phyloP scores from a whole-genome alignment of 2,888 invertebrate species.

The Cantharis flavilabris region DNA sequence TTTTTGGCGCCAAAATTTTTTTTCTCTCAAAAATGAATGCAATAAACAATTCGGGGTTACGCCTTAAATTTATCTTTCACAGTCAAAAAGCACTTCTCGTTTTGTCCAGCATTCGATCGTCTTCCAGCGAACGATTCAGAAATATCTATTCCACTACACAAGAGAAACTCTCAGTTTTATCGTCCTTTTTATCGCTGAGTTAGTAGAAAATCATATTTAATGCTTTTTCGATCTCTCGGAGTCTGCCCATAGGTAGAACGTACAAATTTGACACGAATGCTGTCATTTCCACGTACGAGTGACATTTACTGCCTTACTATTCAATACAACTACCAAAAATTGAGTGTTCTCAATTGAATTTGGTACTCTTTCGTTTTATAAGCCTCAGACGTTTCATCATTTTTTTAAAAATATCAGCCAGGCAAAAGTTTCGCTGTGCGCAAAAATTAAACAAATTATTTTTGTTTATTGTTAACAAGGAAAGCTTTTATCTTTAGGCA shows the following conservation, averaged over 20 bases:
- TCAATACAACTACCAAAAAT: slow-evolving; percentile 19
- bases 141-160: slow-evolving; percentile 19
- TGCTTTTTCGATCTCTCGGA: slow-evolving; percentile 22
- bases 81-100: slow-evolving; percentile 7
- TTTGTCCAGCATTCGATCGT: slow-evolving; percentile 17
- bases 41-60: not conserved
- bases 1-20: not conserved
- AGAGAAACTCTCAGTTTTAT: slow-evolving; percentile 22
- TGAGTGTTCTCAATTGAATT: not conserved
- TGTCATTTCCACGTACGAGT: slow-evolving; percentile 16
- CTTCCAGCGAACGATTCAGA: slow-evolving; percentile 1
- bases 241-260: slow-evolving; percentile 9
- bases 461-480: too few species aligned
- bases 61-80: not conserved
- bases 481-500: not conserved
- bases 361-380: not conserved
- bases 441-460: too few species aligned
- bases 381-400: not conserved
- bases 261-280: slow-evolving; percentile 14
- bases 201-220: slow-evolving; percentile 30
- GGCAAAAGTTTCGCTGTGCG: too few species aligned
- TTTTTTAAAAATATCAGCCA: not conserved
- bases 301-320: slow-evolving; percentile 17
- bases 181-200: slow-evolving; percentile 26
- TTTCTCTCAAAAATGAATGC: not conserved